These are phyloP conservation scores for Antennarius maculatus DNA, from an alignment of 2,797 vertebrate species.

Conservation along the genomic window DNA sequence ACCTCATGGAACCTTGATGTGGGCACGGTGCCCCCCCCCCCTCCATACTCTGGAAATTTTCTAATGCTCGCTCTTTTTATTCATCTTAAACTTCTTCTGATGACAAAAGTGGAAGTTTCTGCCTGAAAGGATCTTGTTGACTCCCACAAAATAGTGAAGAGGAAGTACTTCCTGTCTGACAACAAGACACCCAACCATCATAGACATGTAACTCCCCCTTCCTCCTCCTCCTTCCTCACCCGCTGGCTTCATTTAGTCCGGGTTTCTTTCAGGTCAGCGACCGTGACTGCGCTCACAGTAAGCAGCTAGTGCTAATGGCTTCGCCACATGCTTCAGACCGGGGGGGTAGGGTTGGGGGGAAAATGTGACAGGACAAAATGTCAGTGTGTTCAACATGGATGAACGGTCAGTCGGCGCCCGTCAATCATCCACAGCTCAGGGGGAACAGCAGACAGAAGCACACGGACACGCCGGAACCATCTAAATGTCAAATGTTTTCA, in stretches of 20 bases:
- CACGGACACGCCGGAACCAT: not conserved
- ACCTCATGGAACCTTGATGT: too few relatives aligned
- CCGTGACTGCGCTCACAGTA: slow-evolving; percentile 33
- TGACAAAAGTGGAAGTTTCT: too few relatives aligned
- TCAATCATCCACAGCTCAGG: slow-evolving; percentile 38
- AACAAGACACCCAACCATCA: too few relatives aligned
- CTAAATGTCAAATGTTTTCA: slow-evolving; percentile 32
- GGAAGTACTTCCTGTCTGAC: too few relatives aligned
- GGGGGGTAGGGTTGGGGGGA: slow-evolving; percentile 5
- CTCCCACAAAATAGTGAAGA: not conserved
- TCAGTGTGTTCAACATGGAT: slow-evolving; percentile 36
- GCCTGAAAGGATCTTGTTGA: too few relatives aligned
- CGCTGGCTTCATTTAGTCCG: slow-evolving; percentile 22
- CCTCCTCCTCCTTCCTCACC: not conserved
- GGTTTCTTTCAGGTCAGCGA: slow-evolving; percentile 51
- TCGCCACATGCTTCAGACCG: slow-evolving; percentile 22
- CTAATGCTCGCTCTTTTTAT: too few relatives aligned
- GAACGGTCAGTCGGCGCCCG: slow-evolving; percentile 24
- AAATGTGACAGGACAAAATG: slow-evolving; percentile 56
- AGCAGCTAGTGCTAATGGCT: slow-evolving; percentile 41
- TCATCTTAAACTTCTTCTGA: too few relatives aligned
- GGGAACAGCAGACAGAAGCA: slow-evolving; percentile 9
- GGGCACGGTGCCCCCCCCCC: too few relatives aligned
- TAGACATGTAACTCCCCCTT: too few relatives aligned
- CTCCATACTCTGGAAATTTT: too few relatives aligned